These are phyloP conservation scores for Polyommatus icarus DNA, from an alignment of 2,888 invertebrate genomes.

Conservation along the genomic window DNA sequence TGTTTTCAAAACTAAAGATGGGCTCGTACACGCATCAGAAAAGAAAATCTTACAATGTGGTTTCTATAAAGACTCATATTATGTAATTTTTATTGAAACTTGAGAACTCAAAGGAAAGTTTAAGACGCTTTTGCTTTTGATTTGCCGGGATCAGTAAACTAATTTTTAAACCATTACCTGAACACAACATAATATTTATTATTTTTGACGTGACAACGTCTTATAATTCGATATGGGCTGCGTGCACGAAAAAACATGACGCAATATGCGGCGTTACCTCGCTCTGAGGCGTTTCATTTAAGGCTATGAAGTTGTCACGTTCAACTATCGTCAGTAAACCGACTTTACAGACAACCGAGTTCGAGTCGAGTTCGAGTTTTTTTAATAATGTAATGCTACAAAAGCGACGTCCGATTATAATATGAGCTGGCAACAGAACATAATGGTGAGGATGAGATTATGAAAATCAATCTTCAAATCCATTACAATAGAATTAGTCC, in stretches of 20 bases:
- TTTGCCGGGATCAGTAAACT: not conserved
- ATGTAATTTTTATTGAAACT: not conserved
- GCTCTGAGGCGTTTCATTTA: no score
- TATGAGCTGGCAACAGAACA: not conserved
- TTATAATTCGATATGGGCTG: no score
- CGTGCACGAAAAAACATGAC: no score
- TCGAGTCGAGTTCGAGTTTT: no score
- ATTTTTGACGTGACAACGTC: no score
- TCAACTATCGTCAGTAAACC: no score
- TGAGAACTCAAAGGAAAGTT: not conserved
- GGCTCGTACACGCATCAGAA: not conserved
- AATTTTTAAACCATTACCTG: not conserved
- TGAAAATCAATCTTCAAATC: constrained; percentile 24
- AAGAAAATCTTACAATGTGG: no score
- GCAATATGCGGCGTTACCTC: no score
- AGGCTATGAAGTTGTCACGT: no score
- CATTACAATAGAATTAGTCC: constrained; percentile 12
- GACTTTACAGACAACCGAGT: no score
- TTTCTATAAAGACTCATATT: not conserved
- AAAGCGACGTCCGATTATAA: not conserved
- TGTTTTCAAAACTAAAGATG: not conserved
- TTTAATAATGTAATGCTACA: no score
- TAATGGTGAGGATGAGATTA: not conserved
- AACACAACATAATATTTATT: not conserved
- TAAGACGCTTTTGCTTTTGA: not conserved